phyloP scores from a whole-genome alignment of 2,797 vertebrate genomes.

The Phrynocephalus vlangalii region DNA sequence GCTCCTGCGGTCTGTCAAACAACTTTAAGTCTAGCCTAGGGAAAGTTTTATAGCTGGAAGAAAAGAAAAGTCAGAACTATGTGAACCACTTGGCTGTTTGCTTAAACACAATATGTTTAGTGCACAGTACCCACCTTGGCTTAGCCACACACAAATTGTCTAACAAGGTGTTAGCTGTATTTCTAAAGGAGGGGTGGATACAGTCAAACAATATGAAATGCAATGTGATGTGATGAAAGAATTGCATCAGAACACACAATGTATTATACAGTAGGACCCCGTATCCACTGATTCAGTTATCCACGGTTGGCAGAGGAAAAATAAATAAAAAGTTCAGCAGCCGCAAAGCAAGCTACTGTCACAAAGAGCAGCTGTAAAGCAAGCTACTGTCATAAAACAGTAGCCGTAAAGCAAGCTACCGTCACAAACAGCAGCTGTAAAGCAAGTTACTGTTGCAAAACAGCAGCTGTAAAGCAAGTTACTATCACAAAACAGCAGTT shows the following conservation, averaged over 20 bases:
- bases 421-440: no score
- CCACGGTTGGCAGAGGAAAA: no score
- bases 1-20: constrained; percentile 90
- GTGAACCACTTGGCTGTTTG: background rate
- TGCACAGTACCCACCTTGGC: background rate
- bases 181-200: background rate
- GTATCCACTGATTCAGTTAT: no score
- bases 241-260: background rate
- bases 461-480: no score
- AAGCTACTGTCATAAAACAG: no score
- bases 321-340: no score
- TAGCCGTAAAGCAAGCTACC: no score
- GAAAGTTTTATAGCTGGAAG: constrained; percentile 90
- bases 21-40: constrained; percentile 87
- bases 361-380: no score
- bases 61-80: background rate
- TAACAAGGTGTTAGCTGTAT: background rate
- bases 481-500: no score
- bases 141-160: background rate
- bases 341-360: no score
- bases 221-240: background rate
- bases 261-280: background rate
- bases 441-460: no score
- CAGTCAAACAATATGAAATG: background rate
- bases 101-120: background rate